These are phyloP conservation scores for Eupeodes corollae DNA, from an alignment of 1,140 invertebrate genomes.

Conservation along the genomic window DNA sequence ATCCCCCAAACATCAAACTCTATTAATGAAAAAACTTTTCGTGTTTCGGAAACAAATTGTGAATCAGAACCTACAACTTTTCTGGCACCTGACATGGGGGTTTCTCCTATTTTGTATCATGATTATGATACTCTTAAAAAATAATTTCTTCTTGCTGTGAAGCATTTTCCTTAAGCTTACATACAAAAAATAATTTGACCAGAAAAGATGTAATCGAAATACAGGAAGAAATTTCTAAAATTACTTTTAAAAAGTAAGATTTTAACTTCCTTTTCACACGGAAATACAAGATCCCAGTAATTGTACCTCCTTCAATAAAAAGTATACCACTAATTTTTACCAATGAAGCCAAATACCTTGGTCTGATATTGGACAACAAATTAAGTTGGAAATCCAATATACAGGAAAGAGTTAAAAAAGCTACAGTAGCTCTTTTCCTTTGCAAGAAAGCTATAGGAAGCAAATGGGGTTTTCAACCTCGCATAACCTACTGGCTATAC, in stretches of 20 bases:
- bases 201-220: not conserved
- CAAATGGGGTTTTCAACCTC: too few species aligned
- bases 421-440: too few species aligned
- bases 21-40: not conserved
- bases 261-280: too few species aligned
- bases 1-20: not conserved
- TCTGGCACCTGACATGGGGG: not conserved
- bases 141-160: not conserved
- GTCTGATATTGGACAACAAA: too few species aligned
- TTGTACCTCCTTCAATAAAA: too few species aligned
- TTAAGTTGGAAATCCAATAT: too few species aligned
- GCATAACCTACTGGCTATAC: too few species aligned
- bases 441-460: too few species aligned
- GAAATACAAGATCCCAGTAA: too few species aligned
- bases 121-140: not conserved
- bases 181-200: not conserved
- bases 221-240: not conserved
- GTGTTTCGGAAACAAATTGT: not conserved
- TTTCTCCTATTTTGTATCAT: not conserved
- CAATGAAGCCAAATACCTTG: too few species aligned
- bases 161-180: not conserved
- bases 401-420: too few species aligned
- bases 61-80: not conserved
- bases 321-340: too few species aligned
- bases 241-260: not conserved